Conservation (phyloP, 2,113 vertebrate species). For the Beaufortia kweichowensis region DNA sequence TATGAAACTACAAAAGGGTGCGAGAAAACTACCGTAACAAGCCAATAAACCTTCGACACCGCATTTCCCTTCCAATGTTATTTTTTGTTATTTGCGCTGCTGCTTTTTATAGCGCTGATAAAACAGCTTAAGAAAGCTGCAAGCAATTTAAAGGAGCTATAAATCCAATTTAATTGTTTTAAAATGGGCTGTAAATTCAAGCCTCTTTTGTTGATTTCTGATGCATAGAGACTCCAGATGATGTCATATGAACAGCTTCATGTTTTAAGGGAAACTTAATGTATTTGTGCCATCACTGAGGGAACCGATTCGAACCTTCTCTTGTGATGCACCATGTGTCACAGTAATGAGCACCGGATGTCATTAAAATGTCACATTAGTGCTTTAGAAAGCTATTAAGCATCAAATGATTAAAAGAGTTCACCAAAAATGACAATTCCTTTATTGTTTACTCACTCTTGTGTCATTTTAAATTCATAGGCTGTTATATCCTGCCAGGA, state of each 20-base stretch:
- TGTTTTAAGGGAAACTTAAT: conserved; percentile 48
- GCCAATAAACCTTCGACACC: conserved; percentile 29
- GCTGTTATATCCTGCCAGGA: too few relatives aligned
- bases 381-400: conserved; percentile 31
- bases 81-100: conserved; percentile 49
- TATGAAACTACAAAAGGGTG: conserved; percentile 12
- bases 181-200: conserved; percentile 49
- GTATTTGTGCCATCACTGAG: conserved; percentile 8
- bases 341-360: conserved; percentile 49
- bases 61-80: conserved; percentile 32
- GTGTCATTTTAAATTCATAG: too few relatives aligned
- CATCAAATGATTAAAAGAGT: not conserved
- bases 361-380: conserved; percentile 36
- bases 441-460: too few relatives aligned
- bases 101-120: conserved; percentile 45
- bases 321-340: conserved; percentile 31
- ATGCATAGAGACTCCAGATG: conserved; percentile 19
- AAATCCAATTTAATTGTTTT: conserved; percentile 57
- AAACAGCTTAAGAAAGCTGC: conserved; percentile 53
- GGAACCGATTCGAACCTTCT: conserved; percentile 35
- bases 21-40: conserved; percentile 29
- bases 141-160: conserved; percentile 50
- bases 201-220: conserved; percentile 42
- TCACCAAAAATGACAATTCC: too few relatives aligned
- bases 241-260: conserved; percentile 31